phyloP scores from a whole-genome alignment of 2,888 invertebrate genomes.

The Amorpha juglandis region DNA sequence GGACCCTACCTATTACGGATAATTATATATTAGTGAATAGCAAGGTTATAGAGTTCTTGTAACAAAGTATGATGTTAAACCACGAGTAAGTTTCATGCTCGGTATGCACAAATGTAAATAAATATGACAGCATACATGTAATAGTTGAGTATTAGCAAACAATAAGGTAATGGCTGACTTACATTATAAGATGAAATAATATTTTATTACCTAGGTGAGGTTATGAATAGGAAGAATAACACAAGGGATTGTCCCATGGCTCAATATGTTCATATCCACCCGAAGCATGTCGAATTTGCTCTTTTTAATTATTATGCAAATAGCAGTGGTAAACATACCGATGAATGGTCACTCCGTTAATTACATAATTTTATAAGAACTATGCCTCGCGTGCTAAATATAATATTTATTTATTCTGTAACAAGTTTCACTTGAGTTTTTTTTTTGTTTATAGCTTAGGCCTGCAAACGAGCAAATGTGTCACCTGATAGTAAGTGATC shows the following conservation, averaged over 20 bases:
- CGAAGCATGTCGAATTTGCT: conserved; percentile 53
- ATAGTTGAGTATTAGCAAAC: conserved; percentile 16
- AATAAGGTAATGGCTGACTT: conserved; percentile 16
- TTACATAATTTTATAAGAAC: conserved; percentile 50
- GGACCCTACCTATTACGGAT: background rate
- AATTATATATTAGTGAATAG: conserved; percentile 5
- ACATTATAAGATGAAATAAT: conserved; percentile 23
- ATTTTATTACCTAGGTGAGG: conserved; percentile 2
- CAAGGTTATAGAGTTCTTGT: background rate
- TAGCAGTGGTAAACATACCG: conserved; percentile 37
- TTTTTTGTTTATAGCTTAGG: background rate
- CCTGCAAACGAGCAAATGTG: no score
- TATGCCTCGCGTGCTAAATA: conserved; percentile 47
- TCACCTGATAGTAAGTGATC: no score
- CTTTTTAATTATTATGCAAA: conserved; percentile 66
- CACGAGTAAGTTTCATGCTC: background rate
- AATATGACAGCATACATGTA: conserved; percentile 20
- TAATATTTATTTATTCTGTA: conserved; percentile 49
- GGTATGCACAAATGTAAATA: conserved; percentile 16
- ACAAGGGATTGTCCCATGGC: conserved; percentile 11
- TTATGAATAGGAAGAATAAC: background rate
- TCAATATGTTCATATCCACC: conserved; percentile 4
- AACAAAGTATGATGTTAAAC: background rate
- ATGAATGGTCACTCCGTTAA: conserved; percentile 43
- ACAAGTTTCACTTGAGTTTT: conserved; percentile 45